Conservation (phyloP, 2,797 vertebrate genomes). For the Salarias fasciatus region DNA sequence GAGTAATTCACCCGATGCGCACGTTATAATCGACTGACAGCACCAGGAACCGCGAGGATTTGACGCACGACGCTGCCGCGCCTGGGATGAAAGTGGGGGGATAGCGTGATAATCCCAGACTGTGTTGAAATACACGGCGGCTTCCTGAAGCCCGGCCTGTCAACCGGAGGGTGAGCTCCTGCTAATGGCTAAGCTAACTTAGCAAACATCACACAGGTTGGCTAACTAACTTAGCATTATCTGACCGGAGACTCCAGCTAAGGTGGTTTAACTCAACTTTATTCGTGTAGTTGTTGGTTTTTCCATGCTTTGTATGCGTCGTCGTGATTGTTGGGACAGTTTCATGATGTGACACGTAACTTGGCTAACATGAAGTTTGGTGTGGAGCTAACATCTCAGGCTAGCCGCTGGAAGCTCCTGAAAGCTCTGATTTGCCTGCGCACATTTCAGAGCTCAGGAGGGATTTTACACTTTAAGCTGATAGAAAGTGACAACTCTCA, state of each 20-base stretch:
- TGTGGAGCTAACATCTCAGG: conserved; percentile 51
- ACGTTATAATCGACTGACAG: conserved; percentile 64
- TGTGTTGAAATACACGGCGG: conserved; percentile 70
- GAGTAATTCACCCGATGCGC: conserved; percentile 33
- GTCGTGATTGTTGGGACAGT: not conserved
- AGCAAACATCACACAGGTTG: conserved; percentile 65
- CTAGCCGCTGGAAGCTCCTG: too few species aligned
- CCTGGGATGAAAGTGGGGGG: conserved; percentile 14
- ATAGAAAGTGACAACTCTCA: too few species aligned
- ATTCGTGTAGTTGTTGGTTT: not conserved
- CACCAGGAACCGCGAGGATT: conserved; percentile 24
- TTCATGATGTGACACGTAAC: conserved; percentile 68
- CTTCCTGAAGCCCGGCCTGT: conserved; percentile 77
- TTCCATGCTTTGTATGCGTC: not conserved
- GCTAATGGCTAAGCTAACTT: conserved; percentile 75
- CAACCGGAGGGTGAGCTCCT: conserved; percentile 79
- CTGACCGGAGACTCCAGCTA: not conserved
- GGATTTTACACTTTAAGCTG: too few species aligned
- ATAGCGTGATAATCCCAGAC: conserved; percentile 24
- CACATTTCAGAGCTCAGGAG: too few species aligned
- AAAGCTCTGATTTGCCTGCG: conserved; percentile 2
- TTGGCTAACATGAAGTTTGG: conserved; percentile 67
- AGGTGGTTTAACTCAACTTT: not conserved
- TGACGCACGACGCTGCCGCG: not conserved
- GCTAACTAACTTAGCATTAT: conserved; percentile 23